Evolutionary conservation across 2,113 vertebrate species (phyloP), one percentile per base, ranked within the genome.

Genomic region (Hippocampus abdominalis): DNA sequence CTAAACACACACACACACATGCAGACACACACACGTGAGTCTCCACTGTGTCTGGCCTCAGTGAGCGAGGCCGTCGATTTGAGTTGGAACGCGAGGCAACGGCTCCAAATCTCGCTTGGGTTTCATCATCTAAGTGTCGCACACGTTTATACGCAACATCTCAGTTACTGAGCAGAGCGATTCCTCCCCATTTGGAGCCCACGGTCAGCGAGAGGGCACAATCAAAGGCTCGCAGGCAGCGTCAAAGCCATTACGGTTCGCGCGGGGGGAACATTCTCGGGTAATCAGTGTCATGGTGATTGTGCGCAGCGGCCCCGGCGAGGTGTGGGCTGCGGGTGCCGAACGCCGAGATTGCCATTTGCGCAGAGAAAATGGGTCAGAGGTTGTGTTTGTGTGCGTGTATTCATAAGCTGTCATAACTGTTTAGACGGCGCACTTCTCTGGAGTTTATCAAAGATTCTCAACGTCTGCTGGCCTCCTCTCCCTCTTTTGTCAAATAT

Each of bases 201-300:
- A 70, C 63, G 79, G 84, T 82, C 79, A 81, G 75, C 10, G 70
- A 74, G 78, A 82, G 74, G 29, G 48, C 78, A 79, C 84, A 84
- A 76, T 84, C 84, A 87, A 81, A 84, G 81, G 74, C 78, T 79
- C 57, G 13, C 62, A 78, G 84, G 83, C 81, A 67, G 68, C 73
- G 69, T 78, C 77, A 80, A 79, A 83, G 63, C 73, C 83, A 77
- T 84, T 82, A 85, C 44, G 70, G 80, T 81, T 72, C 72, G 68
- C 20, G 7, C 74, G 79, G 79, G 78, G 29, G 74, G 81, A 86
- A 79, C 77, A 66, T 86, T 84, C 75, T 69, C 70, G 11, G 25
- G 78, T 74, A 86, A 90, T 90, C 87, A 87, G 78, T 79, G 82
- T 89, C 85, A 87, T 70, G 68, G 79, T 81, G 80, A 86, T 86